Conservation (phyloP, 2,797 vertebrate species). For the Diplodus sargus region DNA sequence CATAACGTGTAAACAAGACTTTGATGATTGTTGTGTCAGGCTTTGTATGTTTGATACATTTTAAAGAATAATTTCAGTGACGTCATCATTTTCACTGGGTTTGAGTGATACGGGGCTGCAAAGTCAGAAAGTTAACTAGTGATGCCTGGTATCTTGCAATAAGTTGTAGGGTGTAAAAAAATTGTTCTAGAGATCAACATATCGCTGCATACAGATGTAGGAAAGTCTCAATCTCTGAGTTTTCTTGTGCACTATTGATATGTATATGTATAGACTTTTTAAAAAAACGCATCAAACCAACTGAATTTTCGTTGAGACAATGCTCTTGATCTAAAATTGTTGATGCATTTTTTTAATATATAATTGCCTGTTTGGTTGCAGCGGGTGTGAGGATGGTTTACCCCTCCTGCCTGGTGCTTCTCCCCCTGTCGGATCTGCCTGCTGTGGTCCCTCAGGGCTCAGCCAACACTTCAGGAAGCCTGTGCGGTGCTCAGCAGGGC, state of each 20-base stretch:
- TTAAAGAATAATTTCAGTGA: neutral
- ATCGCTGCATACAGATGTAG: neutral
- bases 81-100: neutral
- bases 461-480: slow-evolving; percentile 89
- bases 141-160: neutral
- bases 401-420: slow-evolving; percentile 93
- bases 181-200: neutral
- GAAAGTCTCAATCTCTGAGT: neutral
- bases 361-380: slow-evolving; percentile 66
- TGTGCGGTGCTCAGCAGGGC: slow-evolving; percentile 93
- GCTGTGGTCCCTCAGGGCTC: slow-evolving; percentile 86
- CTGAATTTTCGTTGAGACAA: too few relatives aligned
- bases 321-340: too few relatives aligned
- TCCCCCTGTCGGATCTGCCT: slow-evolving; percentile 93
- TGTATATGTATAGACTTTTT: too few relatives aligned
- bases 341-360: neutral
- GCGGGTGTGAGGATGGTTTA: slow-evolving; percentile 96
- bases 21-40: neutral
- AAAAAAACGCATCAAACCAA: too few relatives aligned
- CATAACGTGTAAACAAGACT: neutral
- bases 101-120: neutral
- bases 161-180: neutral
- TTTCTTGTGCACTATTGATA: too few relatives aligned
- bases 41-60: neutral
- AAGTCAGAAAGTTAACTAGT: neutral